Evolutionary conservation across 2,113 vertebrate genomes (phyloP), one percentile per base, ranked within the genome.

Genomic region (Odontophorus gujanensis): DNA sequence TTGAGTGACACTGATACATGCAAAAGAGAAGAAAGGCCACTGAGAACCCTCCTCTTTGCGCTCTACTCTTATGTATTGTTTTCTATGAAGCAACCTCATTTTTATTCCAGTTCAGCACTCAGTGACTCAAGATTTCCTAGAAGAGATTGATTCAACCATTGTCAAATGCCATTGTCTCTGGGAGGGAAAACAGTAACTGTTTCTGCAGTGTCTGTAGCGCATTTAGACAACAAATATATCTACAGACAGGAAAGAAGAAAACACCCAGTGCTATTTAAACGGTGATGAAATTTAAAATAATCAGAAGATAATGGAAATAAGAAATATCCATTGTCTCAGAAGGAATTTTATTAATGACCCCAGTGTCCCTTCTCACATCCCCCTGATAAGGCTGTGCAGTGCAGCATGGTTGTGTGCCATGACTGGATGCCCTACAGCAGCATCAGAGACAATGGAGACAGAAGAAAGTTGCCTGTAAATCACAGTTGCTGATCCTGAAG

Each of bases 371-470:
- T 72, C 30, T 61, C 1, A 1, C 26, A 17, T 15, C 3, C 11
- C 12, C 6, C 1, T 0, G 0, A 30, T 19, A 34, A 45, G 40
- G 22, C 51, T 42, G 51, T 45, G n/a, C 42, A 61, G 4, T 20
- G 5, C 4, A 25, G 8, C 13, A 15, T 36, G 45, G 32, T 25
- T 32, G 2, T 28, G 17, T 43, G 51, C 7, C 40, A 17, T 26
- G 48, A 11, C n/a, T 77, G 48, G 18, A 42, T 65, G 72, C 53
- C 55, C 53, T 81, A 38, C 32, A 79, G 67, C 14, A 45, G 24
- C 25, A 21, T 32, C 1, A 1, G 36, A 78, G 25, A 55, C 16
- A 32, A 28, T 2, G 16, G 4, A 40, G 77, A 58, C 24, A 71
- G 19, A 34, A 2, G 11, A n/a, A 71, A 83, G 4, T 4, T 55